Conservation (phyloP, 2,797 vertebrate genomes). For the Morelia viridis region DNA sequence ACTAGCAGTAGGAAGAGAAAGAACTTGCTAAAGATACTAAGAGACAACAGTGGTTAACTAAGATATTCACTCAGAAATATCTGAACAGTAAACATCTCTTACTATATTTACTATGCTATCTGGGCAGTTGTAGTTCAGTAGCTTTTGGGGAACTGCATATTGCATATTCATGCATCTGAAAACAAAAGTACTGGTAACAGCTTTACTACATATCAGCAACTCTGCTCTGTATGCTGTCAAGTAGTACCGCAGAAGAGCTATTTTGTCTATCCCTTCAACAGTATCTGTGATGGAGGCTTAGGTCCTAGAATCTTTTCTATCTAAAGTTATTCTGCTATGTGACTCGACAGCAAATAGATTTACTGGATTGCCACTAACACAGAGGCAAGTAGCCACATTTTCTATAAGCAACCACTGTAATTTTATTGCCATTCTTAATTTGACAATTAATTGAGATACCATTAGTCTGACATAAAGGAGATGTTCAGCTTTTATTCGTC, state of each 20-base stretch:
- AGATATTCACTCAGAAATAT: too few species aligned
- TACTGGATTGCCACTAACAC: neutral
- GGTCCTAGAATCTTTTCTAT: neutral
- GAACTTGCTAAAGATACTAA: neutral
- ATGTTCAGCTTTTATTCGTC: neutral
- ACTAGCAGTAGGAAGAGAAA: neutral
- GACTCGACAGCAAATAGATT: slow-evolving; percentile 7
- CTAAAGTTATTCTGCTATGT: neutral
- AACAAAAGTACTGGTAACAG: neutral
- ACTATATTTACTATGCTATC: neutral
- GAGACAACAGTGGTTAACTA: neutral
- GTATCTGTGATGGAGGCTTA: neutral
- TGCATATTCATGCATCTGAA: neutral
- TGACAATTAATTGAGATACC: neutral
- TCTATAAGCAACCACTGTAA: neutral
- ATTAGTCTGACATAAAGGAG: neutral
- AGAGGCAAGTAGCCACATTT: neutral
- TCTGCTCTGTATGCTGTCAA: neutral
- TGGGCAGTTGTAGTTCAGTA: neutral
- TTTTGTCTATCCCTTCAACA: neutral
- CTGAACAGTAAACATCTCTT: neutral
- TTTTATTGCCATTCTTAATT: neutral
- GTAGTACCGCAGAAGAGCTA: neutral
- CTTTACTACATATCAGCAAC: neutral
- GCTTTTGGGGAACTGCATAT: neutral